Percentiles rank a stretch among this genome's conserved stretches.
Evolutionary conservation across 2,888 invertebrate genomes (phyloP).

Genomic region (Cerastoderma edule): DNA sequence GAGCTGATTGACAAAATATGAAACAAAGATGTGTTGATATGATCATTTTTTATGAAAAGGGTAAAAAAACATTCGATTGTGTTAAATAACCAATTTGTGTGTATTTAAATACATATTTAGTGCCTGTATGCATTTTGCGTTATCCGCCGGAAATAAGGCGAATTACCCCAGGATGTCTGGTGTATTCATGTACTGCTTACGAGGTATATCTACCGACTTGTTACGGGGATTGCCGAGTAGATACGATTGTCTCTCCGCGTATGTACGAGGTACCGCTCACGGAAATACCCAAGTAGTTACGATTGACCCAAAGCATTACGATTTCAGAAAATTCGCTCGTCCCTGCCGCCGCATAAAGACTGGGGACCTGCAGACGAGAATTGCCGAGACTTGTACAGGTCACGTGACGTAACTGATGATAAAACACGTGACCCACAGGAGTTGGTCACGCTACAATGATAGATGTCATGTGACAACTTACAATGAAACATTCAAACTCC

Average conservation of each 20-base stretch:
- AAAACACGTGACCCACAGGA: too few species aligned
- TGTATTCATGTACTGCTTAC: not conserved
- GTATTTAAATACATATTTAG: too few species aligned
- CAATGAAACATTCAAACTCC: not conserved
- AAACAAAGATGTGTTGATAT: too few species aligned
- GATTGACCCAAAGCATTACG: too few species aligned
- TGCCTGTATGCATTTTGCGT: too few species aligned
- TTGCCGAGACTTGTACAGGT: not conserved
- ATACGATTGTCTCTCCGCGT: not conserved
- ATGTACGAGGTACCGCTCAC: not conserved
- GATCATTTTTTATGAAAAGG: too few species aligned
- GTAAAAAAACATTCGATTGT: too few species aligned
- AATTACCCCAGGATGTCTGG: too few species aligned
- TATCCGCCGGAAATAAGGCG: too few species aligned
- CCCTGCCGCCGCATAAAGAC: not conserved
- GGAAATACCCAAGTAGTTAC: not conserved
- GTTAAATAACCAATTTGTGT: too few species aligned
- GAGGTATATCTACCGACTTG: not conserved
- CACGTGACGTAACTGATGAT: not conserved
- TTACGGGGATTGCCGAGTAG: not conserved
- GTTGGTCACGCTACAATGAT: too few species aligned
- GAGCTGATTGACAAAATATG: too few species aligned
- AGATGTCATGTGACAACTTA: not conserved
- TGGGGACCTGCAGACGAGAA: slow-evolving; percentile 9
- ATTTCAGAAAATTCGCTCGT: not conserved